Evolutionary conservation across 2,888 invertebrate species (phyloP).

Genomic region (Ecdyonurus torrentis): DNA sequence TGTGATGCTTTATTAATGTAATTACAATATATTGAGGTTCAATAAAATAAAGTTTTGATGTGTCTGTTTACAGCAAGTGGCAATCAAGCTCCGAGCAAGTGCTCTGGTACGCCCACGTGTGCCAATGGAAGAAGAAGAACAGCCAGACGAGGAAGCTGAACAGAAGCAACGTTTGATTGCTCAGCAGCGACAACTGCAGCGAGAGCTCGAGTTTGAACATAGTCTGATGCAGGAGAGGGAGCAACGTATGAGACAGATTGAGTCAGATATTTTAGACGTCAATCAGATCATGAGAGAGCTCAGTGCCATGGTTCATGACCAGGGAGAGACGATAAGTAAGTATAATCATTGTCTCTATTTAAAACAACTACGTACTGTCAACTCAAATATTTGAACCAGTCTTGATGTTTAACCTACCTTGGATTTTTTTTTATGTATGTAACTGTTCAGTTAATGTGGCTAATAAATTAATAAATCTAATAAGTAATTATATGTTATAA

Average conservation of each 20-base stretch:
- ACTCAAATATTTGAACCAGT: no score
- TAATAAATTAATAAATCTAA: no score
- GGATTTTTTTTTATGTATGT: no score
- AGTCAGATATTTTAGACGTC: slow-evolving; percentile 65
- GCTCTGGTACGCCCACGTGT: slow-evolving; percentile 29
- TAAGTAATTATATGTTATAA: no score
- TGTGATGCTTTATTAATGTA: neutral
- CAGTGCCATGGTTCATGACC: slow-evolving; percentile 49
- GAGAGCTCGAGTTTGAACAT: slow-evolving; percentile 57
- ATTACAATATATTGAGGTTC: slow-evolving; percentile 1
- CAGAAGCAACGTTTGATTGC: neutral
- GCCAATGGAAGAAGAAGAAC: slow-evolving; percentile 25
- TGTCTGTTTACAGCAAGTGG: slow-evolving; percentile 33
- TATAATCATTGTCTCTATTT: slow-evolving; percentile 10
- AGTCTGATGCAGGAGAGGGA: slow-evolving; percentile 66
- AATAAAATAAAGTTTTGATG: slow-evolving; percentile 5
- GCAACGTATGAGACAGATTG: slow-evolving; percentile 60
- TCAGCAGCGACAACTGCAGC: slow-evolving; percentile 26
- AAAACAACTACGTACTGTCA: no score
- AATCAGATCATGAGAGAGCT: slow-evolving; percentile 69
- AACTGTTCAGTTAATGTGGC: no score
- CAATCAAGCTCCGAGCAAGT: slow-evolving; percentile 49
- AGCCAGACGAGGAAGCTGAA: slow-evolving; percentile 20
- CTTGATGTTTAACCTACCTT: no score
- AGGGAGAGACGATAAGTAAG: slow-evolving; percentile 58